Base-by-base conservation (phyloP, 2,113 vertebrate genomes). In the Pseudorectes ferrugineus region DNA sequence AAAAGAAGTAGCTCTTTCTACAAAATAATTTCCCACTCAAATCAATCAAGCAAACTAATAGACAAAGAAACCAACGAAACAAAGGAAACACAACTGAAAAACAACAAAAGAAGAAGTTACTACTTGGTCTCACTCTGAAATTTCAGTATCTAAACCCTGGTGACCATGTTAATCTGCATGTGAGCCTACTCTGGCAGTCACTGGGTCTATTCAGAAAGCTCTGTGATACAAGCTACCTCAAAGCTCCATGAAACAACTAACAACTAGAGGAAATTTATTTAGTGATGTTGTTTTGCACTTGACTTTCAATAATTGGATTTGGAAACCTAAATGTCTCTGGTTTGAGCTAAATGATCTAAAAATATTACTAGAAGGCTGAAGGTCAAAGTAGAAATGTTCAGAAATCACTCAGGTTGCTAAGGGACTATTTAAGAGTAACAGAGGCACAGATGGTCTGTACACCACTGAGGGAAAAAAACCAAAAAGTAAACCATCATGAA, bases 61-160 rank as follows among this genome's bases (percentile, higher is more conserved):
- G 38, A 54, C 1, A 61, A 42, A 51, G 4, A 55, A 45, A 21
- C 1, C 2, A 35, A 22, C 8, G 1, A 18, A 76, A 0, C 6
- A 16, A 55, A 7, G 1, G 23, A 40, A 81, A 45, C 7, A 38
- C 4, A 28, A 51, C 12, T 7, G 5, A 20, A 68, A 57, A 43
- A 38, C 3, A 83, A 7, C 1, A 29, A 16, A 12, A 42, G 4
- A 26, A 72, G 26, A 79, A 35, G 2, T 18, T 63, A n/a, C 4
- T 43, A 24, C 11, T 48, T 54, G 5, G 1, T 70, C 15, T 61
- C 28, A 7, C 4, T 59, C 76, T 59, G 21, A 59, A 65, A 75
- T 54, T 4, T 75, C 5, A 59, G 2, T 59, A 35, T 65, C 26
- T 63, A 68, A 68, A 46, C 6, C 24, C 17, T 23, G 5, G 5